Evolutionary conservation across 2,797 vertebrate species (phyloP), one percentile per base, ranked within the genome.

Genomic region (Spinibarbus caldwelli): DNA sequence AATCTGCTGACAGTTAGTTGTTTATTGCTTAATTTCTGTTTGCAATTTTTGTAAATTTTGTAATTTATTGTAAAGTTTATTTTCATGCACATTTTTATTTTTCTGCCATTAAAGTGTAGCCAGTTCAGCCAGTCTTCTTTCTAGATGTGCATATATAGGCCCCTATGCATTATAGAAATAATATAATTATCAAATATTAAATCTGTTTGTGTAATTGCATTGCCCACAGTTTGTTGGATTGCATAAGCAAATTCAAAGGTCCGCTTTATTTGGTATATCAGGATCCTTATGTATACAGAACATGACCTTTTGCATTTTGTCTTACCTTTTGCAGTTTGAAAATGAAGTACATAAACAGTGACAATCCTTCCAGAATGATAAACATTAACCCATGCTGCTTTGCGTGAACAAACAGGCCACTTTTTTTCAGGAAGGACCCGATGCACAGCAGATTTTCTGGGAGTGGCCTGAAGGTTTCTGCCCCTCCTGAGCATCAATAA

Each of bases 351-450:
- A 77, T 54, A n/a, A 77, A 57, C 52, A 6, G 31, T 70, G 6
- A 19, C 26, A 3, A 41, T 72, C 41, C 29, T 64, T 62, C 19
- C 36, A 82, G 68, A 45, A 62, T 9, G 52, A 31, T 82, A 47
- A 83, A 83, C 41, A 64, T 83, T 64, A 83, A 75, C 81, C 23
- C 54, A 9, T 12, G 21, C 43, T 36, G 41, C 29, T 75, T 36
- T 64, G 23, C 36, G 47, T 23, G 67, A 70, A 17, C 15, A 21
- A 38, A 26, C 34, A 41, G 45, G 34, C 5, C 47, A 19, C 47
- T 36, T 26, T 14, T n/a, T 49, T 54, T 49, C 29, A 52, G 66
- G 14, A 54, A 81, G 66, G 6, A 11, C 23, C 41, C 0, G 15
- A 66, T 8, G 29, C 15, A 17, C 6, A 34, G 17, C 62, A 7